Percentiles rank a stretch among this genome's conserved stretches.
These are phyloP conservation scores for Setophaga kirtlandii DNA, from an alignment of 2,113 vertebrate species.

Conservation along the genomic window DNA sequence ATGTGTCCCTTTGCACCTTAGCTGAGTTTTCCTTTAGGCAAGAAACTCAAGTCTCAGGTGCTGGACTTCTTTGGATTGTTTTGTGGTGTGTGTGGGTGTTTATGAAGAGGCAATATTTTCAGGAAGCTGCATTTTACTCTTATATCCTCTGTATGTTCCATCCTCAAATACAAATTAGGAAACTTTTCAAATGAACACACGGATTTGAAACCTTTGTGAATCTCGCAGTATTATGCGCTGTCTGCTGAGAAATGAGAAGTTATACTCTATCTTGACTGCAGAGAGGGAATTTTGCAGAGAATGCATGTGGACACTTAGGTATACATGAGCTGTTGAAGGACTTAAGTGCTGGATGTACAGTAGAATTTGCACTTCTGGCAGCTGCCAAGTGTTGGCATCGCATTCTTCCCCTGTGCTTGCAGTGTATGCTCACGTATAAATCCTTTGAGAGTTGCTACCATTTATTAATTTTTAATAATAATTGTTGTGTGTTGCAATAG, in stretches of 20 bases:
- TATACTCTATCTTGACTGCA: background rate
- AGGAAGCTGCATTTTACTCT: background rate
- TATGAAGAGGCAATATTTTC: background rate
- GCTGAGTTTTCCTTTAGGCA: background rate
- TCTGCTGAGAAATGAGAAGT: background rate
- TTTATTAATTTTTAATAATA: background rate
- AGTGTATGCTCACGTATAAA: background rate
- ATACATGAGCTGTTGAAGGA: background rate
- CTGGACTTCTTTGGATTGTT: background rate
- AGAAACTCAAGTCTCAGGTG: background rate
- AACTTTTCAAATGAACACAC: background rate
- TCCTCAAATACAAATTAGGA: background rate
- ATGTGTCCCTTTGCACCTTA: fast-evolving
- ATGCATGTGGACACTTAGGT: background rate
- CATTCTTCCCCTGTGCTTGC: background rate
- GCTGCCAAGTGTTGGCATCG: background rate
- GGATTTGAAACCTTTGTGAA: background rate
- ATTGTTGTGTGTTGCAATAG: background rate
- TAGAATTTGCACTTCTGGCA: background rate
- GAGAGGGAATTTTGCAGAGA: background rate
- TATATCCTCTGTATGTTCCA: background rate
- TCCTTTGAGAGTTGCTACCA: background rate
- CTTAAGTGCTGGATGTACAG: background rate
- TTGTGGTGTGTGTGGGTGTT: background rate
- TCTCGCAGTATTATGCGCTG: background rate